phyloP scores from a whole-genome alignment of 2,797 vertebrate species.

The Alauda arvensis region DNA sequence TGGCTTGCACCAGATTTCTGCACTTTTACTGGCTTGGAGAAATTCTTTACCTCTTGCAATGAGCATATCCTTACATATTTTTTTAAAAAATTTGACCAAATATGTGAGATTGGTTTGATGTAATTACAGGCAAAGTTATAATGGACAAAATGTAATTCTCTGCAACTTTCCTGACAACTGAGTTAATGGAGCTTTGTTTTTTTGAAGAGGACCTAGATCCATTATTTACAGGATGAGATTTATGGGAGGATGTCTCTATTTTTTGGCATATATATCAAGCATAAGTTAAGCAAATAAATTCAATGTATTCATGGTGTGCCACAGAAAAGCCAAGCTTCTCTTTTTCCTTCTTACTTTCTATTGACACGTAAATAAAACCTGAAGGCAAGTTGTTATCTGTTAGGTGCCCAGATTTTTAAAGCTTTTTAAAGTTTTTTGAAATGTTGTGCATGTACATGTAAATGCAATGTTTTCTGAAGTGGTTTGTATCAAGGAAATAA shows the following conservation, averaged over 20 bases:
- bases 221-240: background rate
- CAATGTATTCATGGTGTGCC: too few species aligned
- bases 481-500: background rate
- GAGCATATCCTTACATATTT: fast-evolving
- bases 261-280: background rate
- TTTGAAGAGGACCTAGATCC: background rate
- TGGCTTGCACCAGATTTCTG: background rate
- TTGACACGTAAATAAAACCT: background rate
- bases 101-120: background rate
- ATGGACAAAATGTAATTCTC: too few species aligned
- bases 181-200: background rate
- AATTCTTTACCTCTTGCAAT: background rate
- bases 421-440: background rate
- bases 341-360: background rate
- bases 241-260: background rate
- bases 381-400: background rate
- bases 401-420: background rate
- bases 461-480: background rate
- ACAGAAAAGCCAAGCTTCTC: background rate
- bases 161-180: background rate
- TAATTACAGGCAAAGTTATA: background rate
- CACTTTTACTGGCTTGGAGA: too few species aligned
- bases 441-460: background rate
- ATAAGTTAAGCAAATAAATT: background rate
- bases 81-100: background rate